These are phyloP conservation scores for Toxotes chatareus DNA, from an alignment of 2,113 vertebrate species.

Conservation along the genomic window DNA sequence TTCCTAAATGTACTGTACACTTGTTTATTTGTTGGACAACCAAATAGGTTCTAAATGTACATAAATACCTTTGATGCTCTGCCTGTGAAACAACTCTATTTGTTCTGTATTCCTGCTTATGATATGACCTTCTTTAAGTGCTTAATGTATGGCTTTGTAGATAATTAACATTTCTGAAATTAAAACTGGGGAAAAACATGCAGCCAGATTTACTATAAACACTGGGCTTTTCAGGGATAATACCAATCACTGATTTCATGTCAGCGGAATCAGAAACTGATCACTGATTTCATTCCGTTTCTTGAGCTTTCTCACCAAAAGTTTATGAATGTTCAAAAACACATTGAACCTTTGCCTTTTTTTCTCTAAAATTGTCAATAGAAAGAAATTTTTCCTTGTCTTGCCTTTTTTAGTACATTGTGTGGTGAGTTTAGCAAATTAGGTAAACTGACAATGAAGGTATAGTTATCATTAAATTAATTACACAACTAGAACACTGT, in stretches of 20 bases:
- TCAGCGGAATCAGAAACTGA: neutral
- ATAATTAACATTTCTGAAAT: neutral
- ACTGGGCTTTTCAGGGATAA: neutral
- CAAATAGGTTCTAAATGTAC: conserved; percentile 10
- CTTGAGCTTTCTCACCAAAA: neutral
- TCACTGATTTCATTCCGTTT: neutral
- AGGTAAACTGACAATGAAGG: too few relatives aligned
- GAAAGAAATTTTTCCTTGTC: too few relatives aligned
- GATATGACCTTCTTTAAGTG: neutral
- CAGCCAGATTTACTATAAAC: conserved; percentile 4
- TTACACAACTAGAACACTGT: neutral
- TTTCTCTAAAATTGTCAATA: neutral
- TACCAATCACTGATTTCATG: neutral
- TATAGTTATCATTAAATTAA: neutral
- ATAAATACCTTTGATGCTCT: neutral
- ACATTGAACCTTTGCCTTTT: neutral
- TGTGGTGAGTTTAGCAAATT: too few relatives aligned
- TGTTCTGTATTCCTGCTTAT: neutral
- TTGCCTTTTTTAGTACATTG: too few relatives aligned
- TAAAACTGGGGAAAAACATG: neutral
- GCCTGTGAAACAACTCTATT: neutral
- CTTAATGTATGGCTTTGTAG: neutral
- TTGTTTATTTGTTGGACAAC: conserved; percentile 12
- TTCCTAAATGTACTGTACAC: neutral
- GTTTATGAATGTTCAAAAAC: neutral